These are phyloP conservation scores for Hyposoter didymator DNA, from an alignment of 2,888 invertebrate species.

Conservation along the genomic window DNA sequence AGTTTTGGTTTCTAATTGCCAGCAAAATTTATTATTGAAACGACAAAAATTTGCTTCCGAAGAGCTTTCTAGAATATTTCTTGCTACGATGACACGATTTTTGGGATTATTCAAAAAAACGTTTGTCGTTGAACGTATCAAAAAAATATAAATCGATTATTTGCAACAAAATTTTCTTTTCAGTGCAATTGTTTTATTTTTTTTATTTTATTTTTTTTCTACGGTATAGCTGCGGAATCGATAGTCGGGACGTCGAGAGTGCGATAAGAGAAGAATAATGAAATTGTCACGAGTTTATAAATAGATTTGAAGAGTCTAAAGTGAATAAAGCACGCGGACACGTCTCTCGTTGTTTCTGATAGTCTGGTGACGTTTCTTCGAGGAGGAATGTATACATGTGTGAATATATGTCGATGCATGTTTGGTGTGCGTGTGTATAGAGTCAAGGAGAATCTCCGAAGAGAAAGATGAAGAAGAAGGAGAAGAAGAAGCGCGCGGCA, in stretches of 20 bases:
- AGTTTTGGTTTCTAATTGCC: no score
- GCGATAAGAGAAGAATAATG: conserved; percentile 32
- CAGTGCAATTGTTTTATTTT: no score
- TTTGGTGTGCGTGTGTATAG: conserved; percentile 4
- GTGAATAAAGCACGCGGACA: conserved; percentile 5
- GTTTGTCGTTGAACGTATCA: no score
- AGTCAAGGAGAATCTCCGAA: conserved; percentile 38
- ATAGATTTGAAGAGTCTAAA: conserved; percentile 22
- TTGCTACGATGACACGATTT: no score
- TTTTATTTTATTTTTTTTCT: no score
- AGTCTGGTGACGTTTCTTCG: conserved; percentile 35
- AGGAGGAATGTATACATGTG: background rate
- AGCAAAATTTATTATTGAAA: no score
- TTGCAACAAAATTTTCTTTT: no score
- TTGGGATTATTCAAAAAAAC: no score
- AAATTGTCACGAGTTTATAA: conserved; percentile 34
- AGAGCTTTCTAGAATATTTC: no score
- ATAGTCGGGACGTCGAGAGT: background rate
- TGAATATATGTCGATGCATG: background rate
- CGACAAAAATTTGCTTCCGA: no score
- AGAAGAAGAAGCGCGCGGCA: conserved; percentile 34
- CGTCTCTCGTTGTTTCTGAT: conserved; percentile 42
- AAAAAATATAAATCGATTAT: no score
- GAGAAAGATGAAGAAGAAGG: conserved; percentile 39
- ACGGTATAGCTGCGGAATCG: background rate